Percentiles rank a stretch among this genome's conserved stretches.
Conservation (phyloP, 64 coral and sea anemone genomes). For the Stichodactyla helianthus region DNA sequence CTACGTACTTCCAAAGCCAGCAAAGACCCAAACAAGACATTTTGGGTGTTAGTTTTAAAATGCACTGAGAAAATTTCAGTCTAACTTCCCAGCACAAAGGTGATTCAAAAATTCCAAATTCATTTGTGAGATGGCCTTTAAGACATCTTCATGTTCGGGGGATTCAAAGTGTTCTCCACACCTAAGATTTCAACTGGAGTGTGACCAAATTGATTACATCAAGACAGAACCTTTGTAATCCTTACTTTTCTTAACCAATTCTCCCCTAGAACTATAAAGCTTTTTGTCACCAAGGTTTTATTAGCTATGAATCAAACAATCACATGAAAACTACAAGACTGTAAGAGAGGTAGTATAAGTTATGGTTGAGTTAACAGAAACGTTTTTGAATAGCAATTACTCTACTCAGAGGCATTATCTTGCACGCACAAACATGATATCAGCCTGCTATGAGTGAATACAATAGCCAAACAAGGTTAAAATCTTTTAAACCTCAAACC, state of each 20-base stretch:
- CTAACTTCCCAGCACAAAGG: background rate
- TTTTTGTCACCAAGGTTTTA: too few relatives aligned
- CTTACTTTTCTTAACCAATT: background rate
- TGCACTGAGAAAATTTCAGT: background rate
- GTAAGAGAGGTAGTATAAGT: background rate
- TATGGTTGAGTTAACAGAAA: background rate
- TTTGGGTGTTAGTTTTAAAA: background rate
- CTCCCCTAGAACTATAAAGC: background rate
- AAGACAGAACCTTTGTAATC: background rate
- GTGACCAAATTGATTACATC: background rate
- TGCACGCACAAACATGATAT: background rate
- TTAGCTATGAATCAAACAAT: too few relatives aligned
- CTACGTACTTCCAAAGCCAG: background rate
- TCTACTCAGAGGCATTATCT: conserved; percentile 1
- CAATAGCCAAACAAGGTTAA: background rate
- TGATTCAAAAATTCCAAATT: background rate
- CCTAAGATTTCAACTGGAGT: background rate
- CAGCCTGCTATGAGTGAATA: background rate
- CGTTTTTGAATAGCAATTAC: background rate
- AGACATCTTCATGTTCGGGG: background rate
- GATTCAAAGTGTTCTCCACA: background rate
- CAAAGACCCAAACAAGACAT: background rate
- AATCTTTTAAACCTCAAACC: too few relatives aligned
- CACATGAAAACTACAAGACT: too few relatives aligned
- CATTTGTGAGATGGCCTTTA: background rate